phyloP scores from a whole-genome alignment of 92 coral and sea anemone genomes.

The Actinostola sp. region DNA sequence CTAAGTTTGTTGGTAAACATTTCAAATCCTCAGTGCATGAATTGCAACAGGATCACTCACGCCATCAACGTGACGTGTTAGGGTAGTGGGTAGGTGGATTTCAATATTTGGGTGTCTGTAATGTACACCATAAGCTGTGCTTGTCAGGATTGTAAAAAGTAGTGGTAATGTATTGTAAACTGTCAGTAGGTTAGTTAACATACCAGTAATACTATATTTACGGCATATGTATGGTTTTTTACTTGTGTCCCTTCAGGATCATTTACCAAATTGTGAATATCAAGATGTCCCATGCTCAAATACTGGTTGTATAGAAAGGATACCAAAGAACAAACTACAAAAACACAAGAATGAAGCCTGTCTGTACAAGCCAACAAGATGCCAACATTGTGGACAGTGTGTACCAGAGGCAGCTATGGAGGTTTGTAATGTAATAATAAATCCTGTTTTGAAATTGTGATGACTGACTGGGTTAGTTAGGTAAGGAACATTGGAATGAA shows the following conservation, averaged over 20 bases:
- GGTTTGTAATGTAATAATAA: slow-evolving; percentile 27
- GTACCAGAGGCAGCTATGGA: slow-evolving; percentile 38
- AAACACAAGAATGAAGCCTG: slow-evolving; percentile 57
- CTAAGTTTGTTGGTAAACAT: too few relatives aligned
- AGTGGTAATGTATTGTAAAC: too few relatives aligned
- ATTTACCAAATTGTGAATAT: slow-evolving; percentile 45
- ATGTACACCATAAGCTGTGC: too few relatives aligned
- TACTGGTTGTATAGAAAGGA: slow-evolving; percentile 56
- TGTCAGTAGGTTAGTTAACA: too few relatives aligned
- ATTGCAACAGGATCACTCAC: too few relatives aligned
- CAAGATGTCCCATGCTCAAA: slow-evolving; percentile 62
- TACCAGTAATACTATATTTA: too few relatives aligned
- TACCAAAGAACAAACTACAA: slow-evolving; percentile 43
- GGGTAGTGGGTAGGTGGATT: too few relatives aligned
- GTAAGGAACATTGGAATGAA: not conserved
- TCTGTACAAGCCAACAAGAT: slow-evolving; percentile 50
- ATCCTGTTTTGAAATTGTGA: not conserved
- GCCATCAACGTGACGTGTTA: too few relatives aligned
- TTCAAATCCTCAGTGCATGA: too few relatives aligned
- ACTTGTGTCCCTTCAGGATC: slow-evolving; percentile 47
- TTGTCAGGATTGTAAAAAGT: too few relatives aligned
- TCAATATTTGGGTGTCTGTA: too few relatives aligned
- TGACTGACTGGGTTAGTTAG: not conserved
- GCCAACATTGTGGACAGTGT: slow-evolving; percentile 60
- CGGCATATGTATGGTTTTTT: too few relatives aligned